Evolutionary conservation across 2,113 vertebrate species (phyloP), one percentile per base, ranked within the genome.

Genomic region (Emydocephalus ijimae): DNA sequence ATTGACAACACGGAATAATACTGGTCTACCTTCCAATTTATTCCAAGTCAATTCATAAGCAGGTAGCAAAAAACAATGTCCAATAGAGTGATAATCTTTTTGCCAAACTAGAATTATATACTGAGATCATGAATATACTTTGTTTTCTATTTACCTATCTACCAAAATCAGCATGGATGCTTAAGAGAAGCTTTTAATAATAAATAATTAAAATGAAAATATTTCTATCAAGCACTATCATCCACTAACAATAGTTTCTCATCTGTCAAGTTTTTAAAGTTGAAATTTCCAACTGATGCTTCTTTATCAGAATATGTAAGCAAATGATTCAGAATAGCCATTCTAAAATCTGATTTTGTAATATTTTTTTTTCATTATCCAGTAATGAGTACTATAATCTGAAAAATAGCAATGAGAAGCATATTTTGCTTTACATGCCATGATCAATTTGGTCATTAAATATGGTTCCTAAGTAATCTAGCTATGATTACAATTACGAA

Each of bases 371-470:
- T 6, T 0, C 94, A 93, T 87, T 93, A 57, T 59, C 92, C 61
- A 95, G 59, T 55, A 95, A 93, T 91, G 93, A 85, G 89, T 91
- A 56, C 3, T 87, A 39, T 91, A 54, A 59, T 87, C 94, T 91
- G n/a, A 94, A 95, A 94, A 81, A 90, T 8, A 91, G 55, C 34
- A 92, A 18, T 86, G 59, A 90, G 21, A 92, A 23, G 50, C 26
- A 74, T 86, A 43, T 59, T 59, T 81, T 48, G 86, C 91, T 89
- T 23, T 89, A 52, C 48, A 69, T 57, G 24, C 64, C 85, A 55
- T 43, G 90, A 11, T 89, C 92, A 90, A 91, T 95, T 93, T 95
- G 74, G 39, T 52, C 88, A 93, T 95, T 93, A 93, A 95, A 89
- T 0, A 92, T 55, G n/a, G 18, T 20, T 94, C 89, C 93, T 89